phyloP scores from a whole-genome alignment of 1,140 invertebrate species.

The Brachionus sp. region DNA sequence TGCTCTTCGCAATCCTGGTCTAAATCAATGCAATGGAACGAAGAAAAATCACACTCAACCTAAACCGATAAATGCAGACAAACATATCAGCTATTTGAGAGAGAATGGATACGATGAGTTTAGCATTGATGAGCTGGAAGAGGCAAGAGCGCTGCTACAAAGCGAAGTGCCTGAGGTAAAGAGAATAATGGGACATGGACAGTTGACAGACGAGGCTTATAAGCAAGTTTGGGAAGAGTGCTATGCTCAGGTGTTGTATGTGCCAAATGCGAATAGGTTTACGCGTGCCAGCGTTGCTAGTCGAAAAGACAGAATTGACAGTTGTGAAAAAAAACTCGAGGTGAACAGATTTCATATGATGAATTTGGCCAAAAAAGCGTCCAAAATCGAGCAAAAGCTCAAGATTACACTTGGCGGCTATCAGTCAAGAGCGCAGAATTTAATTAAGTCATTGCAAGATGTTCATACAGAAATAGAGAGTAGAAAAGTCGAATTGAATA shows the following conservation, averaged over 20 bases:
- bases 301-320: constrained; percentile 91
- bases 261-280: constrained; percentile 82
- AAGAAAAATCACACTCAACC: constrained; percentile 49
- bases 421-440: constrained; percentile 74
- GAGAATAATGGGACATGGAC: constrained; percentile 88
- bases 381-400: constrained; percentile 95
- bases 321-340: constrained; percentile 83
- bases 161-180: constrained; percentile 84
- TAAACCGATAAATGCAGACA: constrained; percentile 54
- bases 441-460: constrained; percentile 86
- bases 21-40: constrained; percentile 57
- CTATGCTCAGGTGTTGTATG: constrained; percentile 76
- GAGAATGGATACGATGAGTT: constrained; percentile 3
- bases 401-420: constrained; percentile 88
- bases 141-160: constrained; percentile 59
- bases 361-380: constrained; percentile 86
- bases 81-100: constrained; percentile 68
- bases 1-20: constrained; percentile 51
- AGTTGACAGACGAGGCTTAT: constrained; percentile 82
- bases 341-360: constrained; percentile 88
- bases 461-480: constrained; percentile 84
- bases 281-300: constrained; percentile 87
- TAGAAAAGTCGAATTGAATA: constrained; percentile 78
- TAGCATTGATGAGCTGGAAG: not conserved
- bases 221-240: constrained; percentile 81